Base-by-base conservation (phyloP, 2,113 vertebrate species). In the Micromys minutus region DNA sequence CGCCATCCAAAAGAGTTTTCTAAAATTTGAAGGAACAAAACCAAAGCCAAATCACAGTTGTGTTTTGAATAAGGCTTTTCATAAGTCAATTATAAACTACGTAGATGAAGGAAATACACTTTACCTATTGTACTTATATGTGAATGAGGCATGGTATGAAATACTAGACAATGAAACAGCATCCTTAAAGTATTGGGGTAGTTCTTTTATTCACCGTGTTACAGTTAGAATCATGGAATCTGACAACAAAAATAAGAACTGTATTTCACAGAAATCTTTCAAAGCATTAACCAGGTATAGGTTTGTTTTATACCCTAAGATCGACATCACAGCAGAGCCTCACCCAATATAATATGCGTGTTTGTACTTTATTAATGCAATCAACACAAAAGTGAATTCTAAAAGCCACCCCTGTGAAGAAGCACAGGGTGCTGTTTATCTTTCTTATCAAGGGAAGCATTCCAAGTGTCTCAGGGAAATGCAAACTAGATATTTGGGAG, bases 11-110 rank as follows among this genome's bases (percentile, higher is more conserved):
- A 94, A 81, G 22, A 21, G 61, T 91, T 95, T 96, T 95, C 61
- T 77, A 89, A 87, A 80, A 93, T 94, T 94, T 89, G 77, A 93
- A 94, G 50, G 85, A 90, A 91, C 72, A 52, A 95, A 94, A 95
- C 75, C 15, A 84, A 95, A 96, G 72, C 34, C 42, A 90, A 95
- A 90, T 76, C 2, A 1, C 42, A 67, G 67, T 67, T 67, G 34
- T 42, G 87, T 74, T 93, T 67, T 63, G 67, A 86, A 65, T 61
- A 63, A 61, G 36, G 36, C 55, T 96, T 96, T 96, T 94, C 67
- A 93, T 67, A 88, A 93, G 83, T 34, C 59, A 65, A 50, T 47
- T 85, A 65, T 72, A 79, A 94, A 67, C 79, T 76, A 91, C 19
- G 12, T 22, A 80, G n/a, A 47, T 80, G 65, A 75, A 94, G 19